These are phyloP conservation scores for Platerodrilus igneus DNA, from an alignment of 2,888 invertebrate genomes.

Conservation along the genomic window DNA sequence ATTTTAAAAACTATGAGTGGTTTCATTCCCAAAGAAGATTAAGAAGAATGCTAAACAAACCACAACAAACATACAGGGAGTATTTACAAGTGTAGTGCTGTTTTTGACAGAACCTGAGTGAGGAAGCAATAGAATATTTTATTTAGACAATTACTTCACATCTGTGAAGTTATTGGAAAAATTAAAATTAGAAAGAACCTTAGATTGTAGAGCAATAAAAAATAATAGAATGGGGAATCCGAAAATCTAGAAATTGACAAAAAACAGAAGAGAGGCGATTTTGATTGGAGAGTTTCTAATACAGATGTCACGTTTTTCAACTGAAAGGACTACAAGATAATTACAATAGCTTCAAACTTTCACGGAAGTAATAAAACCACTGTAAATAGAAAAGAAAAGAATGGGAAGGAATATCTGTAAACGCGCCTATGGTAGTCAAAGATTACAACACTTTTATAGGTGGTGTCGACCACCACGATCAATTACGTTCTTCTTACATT, in stretches of 20 bases:
- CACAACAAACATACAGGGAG: too few species aligned
- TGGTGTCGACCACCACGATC: too few species aligned
- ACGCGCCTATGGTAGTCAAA: background rate
- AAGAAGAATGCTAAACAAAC: too few species aligned
- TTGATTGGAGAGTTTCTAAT: constrained; percentile 14
- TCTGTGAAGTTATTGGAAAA: constrained; percentile 26
- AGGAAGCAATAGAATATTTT: constrained; percentile 28
- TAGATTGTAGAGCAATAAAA: constrained; percentile 27
- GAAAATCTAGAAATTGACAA: constrained; percentile 16
- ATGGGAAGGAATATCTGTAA: background rate
- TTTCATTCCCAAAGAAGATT: too few species aligned
- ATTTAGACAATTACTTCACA: constrained; percentile 34
- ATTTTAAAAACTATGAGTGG: too few species aligned
- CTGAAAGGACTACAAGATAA: constrained; percentile 32
- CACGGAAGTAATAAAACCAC: constrained; percentile 15
- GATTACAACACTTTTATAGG: constrained; percentile 2
- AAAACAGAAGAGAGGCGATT: constrained; percentile 28
- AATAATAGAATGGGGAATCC: constrained; percentile 5
- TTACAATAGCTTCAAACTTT: constrained; percentile 32
- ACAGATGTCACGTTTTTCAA: constrained; percentile 15
- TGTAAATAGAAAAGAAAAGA: background rate
- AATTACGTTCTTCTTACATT: too few species aligned
- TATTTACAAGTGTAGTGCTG: too few species aligned
- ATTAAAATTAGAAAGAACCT: constrained; percentile 18
- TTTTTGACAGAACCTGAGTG: constrained; percentile 25